A percentile compares a stretch with the other conserved stretches of the same genome.
phyloP scores from a whole-genome alignment of 2,797 vertebrate species.

The Megalops cyprinoides region DNA sequence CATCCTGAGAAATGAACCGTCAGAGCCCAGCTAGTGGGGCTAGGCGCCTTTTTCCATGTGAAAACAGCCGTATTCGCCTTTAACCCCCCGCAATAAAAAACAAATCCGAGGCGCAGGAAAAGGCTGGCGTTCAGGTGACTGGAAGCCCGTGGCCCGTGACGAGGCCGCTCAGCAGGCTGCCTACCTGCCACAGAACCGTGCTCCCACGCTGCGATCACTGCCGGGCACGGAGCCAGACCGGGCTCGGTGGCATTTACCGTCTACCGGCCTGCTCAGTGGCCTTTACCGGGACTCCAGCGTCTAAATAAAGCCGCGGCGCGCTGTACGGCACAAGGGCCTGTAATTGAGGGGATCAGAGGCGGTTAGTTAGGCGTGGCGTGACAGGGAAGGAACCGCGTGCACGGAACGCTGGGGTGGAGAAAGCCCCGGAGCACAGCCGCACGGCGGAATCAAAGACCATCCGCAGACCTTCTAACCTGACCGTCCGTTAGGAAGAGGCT shows the following conservation, averaged over 20 bases:
- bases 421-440: neutral
- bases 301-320: neutral
- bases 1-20: no score
- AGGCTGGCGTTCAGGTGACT: neutral
- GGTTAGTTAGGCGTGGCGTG: neutral
- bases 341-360: neutral
- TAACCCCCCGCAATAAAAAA: no score
- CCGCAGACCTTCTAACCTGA: neutral
- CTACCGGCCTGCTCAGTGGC: neutral
- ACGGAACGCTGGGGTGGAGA: neutral
- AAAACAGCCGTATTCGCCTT: no score
- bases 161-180: neutral
- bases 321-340: neutral
- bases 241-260: neutral
- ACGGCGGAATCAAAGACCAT: neutral
- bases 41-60: no score
- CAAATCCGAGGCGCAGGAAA: no score
- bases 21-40: no score
- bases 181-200: neutral
- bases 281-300: conserved; percentile 1
- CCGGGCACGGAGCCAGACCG: neutral
- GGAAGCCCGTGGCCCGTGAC: neutral
- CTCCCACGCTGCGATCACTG: neutral
- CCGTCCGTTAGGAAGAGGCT: no score
- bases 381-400: neutral